A percentile compares a stretch with the other conserved stretches of the same genome.
Evolutionary conservation across 2,888 invertebrate species (phyloP).

Genomic region (Platycheirus rosarum): DNA sequence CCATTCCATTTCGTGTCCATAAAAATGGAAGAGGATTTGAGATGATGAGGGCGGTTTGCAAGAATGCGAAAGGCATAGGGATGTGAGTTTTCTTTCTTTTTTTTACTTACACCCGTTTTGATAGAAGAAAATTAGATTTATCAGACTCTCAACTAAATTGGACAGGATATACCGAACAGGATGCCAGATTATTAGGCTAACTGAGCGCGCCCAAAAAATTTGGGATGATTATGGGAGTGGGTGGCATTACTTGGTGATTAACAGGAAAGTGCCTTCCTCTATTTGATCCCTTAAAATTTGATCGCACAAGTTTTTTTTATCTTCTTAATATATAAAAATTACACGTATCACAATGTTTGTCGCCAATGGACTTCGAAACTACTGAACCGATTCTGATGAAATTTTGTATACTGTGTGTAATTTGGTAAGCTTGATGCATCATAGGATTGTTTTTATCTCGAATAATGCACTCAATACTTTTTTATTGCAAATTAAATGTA

Average conservation of each 20-base stretch:
- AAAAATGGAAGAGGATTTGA: constrained; percentile 6
- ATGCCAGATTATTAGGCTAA: constrained; percentile 66
- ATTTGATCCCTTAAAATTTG: too few relatives aligned
- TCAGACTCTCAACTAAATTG: constrained; percentile 67
- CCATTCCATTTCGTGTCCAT: constrained; percentile 41
- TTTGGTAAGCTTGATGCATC: too few relatives aligned
- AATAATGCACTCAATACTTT: too few relatives aligned
- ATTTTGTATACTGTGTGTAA: too few relatives aligned
- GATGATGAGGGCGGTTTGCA: neutral
- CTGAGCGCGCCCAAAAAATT: constrained; percentile 46
- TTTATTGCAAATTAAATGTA: too few relatives aligned
- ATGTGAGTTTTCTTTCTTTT: constrained; percentile 26
- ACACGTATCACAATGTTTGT: too few relatives aligned
- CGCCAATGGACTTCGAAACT: too few relatives aligned
- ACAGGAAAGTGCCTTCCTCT: constrained; percentile 39
- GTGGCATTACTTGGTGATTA: constrained; percentile 26
- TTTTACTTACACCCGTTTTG: too few relatives aligned
- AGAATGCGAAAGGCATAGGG: constrained; percentile 36
- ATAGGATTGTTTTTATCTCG: too few relatives aligned
- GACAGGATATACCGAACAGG: constrained; percentile 68
- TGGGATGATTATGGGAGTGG: neutral
- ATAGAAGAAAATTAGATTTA: constrained; percentile 68
- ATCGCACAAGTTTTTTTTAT: too few relatives aligned
- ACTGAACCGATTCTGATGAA: too few relatives aligned
- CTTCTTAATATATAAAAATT: too few relatives aligned